Conservation (phyloP, 2,888 invertebrate genomes). For the Dione vanillae region DNA sequence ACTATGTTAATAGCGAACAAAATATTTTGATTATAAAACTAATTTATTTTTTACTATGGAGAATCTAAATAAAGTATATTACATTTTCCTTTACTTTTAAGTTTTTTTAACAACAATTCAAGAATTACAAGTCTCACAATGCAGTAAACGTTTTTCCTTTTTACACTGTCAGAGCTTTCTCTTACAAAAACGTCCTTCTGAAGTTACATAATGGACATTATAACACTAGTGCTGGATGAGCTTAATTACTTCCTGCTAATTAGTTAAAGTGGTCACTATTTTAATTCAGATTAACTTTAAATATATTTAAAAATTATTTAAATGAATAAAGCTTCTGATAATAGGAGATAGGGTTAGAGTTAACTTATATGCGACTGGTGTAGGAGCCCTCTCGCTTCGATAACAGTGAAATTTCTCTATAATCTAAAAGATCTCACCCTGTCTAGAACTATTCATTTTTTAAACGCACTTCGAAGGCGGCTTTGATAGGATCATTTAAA, state of each 20-base stretch:
- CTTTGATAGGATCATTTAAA: too few species aligned
- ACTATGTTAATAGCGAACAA: too few species aligned
- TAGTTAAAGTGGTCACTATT: background rate
- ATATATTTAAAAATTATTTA: background rate
- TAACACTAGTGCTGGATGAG: background rate
- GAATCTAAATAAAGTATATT: background rate
- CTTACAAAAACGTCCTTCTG: background rate
- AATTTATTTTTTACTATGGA: background rate
- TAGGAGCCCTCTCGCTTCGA: too few species aligned
- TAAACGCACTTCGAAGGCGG: too few species aligned
- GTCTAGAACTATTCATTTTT: too few species aligned
- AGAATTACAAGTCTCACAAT: conserved; percentile 14
- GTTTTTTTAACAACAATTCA: background rate
- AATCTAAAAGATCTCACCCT: too few species aligned
- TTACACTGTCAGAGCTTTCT: background rate
- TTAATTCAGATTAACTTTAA: conserved; percentile 1
- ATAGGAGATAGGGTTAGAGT: too few species aligned
- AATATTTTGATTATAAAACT: too few species aligned
- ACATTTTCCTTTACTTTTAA: background rate
- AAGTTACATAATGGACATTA: conserved; percentile 16
- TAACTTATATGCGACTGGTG: too few species aligned
- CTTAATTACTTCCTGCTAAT: conserved; percentile 18
- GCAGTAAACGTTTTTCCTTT: conserved; percentile 15
- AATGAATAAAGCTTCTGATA: too few species aligned
- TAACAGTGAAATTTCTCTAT: too few species aligned